Base-by-base conservation (phyloP, 2,797 vertebrate species). In the Ficedula albicollis region DNA sequence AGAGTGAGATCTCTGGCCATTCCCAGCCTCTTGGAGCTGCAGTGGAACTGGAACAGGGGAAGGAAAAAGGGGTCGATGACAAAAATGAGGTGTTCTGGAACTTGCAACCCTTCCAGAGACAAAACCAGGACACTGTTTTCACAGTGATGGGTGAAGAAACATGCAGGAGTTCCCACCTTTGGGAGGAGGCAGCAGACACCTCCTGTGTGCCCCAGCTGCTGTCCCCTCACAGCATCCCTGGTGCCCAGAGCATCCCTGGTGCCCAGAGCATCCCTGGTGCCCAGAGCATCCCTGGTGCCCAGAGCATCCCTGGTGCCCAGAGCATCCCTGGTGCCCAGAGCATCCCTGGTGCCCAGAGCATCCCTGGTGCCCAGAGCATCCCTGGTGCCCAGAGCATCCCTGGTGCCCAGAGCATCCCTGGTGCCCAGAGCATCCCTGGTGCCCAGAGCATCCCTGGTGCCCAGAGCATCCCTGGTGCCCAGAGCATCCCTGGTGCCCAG, bases 21-120 rank as follows among this genome's bases (percentile, higher is more conserved):
- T 13, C 32, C 55, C 30, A 56, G 15, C 25, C 11, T 54, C 55
- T 49, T 55, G 9, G 59, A 55, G 10, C 36, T 76, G 34, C 3
- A 30, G 2, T 10, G 23, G 68, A 68, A 10, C 63, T 76, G 59
- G 60, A 82, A 79, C 29, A 5, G 15, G 19, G 15, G 12, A 64
- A 72, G 27, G 3, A 26, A 70, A 74, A 72, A 21, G 15, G 20
- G 1, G 1, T 5, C 34, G 29, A 0, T 49, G 67, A 12, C 38
- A 60, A 78, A 64, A 78, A 64, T 7, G 22, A 60, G 41, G 29
- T 20, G 43, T 32, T 68, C 59, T 25, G 59, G 36, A 46, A 36
- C 16, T 32, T 32, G 43, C 32, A 75, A 10, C 4, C 20, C 29
- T 69, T 54, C 44, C 67, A 75, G 70, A 68, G 44, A 20, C 5